Evolutionary conservation across 1,140 invertebrate species (phyloP).

Genomic region (Achroia grisella): DNA sequence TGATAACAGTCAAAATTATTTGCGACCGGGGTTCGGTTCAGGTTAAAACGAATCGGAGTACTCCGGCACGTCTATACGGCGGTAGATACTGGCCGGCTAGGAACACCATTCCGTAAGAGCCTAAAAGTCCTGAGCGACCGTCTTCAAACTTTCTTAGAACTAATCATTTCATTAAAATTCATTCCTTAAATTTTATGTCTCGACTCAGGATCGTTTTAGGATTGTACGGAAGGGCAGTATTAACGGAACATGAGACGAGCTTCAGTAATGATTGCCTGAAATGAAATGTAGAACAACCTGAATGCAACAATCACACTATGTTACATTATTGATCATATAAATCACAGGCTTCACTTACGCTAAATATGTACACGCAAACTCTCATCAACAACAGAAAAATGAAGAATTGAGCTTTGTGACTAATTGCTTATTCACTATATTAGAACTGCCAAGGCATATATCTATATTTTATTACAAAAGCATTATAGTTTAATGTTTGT

Average conservation of each 20-base stretch:
- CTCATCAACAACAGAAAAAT: slow-evolving; percentile 57
- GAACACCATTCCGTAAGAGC: slow-evolving; percentile 17
- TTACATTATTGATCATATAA: slow-evolving; percentile 50
- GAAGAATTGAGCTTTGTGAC: slow-evolving; percentile 62
- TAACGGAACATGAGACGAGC: slow-evolving; percentile 7
- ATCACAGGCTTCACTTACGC: slow-evolving; percentile 64
- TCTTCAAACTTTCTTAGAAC: slow-evolving; percentile 1
- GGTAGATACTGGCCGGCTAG: slow-evolving; percentile 6
- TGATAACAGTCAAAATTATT: no score
- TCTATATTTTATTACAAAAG: slow-evolving; percentile 30
- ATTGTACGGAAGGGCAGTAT: slow-evolving; percentile 16
- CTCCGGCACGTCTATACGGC: slow-evolving; percentile 8
- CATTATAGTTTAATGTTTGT: slow-evolving; percentile 23
- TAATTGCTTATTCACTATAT: slow-evolving; percentile 48
- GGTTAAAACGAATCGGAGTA: no score
- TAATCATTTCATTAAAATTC: slow-evolving; percentile 20
- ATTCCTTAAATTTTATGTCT: slow-evolving; percentile 16
- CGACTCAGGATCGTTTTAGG: slow-evolving; percentile 14
- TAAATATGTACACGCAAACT: slow-evolving; percentile 70
- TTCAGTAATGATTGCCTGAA: slow-evolving; percentile 7
- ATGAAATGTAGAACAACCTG: slow-evolving; percentile 15
- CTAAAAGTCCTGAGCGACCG: slow-evolving; percentile 15
- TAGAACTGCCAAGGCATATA: slow-evolving; percentile 34
- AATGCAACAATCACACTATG: slow-evolving; percentile 37
- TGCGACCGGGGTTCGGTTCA: slow-evolving; percentile 2